Percentiles rank a stretch among this genome's conserved stretches.
phyloP scores from a whole-genome alignment of 1,140 invertebrate genomes.

The Elymnias hypermnestra region DNA sequence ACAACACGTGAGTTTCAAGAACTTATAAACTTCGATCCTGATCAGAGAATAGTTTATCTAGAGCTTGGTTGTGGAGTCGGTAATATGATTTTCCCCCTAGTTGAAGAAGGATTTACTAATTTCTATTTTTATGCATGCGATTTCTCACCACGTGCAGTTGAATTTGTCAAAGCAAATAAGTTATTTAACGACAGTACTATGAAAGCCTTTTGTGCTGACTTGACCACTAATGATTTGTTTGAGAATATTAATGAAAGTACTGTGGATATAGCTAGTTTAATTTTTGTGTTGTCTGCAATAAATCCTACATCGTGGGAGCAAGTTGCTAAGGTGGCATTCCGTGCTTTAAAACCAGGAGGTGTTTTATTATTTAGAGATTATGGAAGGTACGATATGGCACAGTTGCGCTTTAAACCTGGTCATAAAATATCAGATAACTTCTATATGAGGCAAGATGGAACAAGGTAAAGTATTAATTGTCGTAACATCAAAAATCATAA shows the following conservation, averaged over 20 bases:
- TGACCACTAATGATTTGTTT: constrained; percentile 80
- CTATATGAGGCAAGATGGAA: constrained; percentile 98
- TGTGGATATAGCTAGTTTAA: constrained; percentile 92
- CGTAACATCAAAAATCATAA: no score
- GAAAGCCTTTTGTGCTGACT: constrained; percentile 86
- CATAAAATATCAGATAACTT: constrained; percentile 96
- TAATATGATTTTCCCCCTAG: constrained; percentile 95
- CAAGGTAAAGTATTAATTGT: constrained; percentile 80
- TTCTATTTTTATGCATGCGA: constrained; percentile 94
- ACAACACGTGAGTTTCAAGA: constrained; percentile 96
- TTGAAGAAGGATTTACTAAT: constrained; percentile 84
- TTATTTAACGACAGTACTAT: constrained; percentile 81
- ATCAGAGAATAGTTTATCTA: constrained; percentile 75
- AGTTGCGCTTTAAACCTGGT: constrained; percentile 94
- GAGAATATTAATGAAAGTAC: constrained; percentile 69
- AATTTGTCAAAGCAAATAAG: constrained; percentile 85
- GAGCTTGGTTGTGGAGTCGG: constrained; percentile 99
- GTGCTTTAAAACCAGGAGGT: constrained; percentile 87
- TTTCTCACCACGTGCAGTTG: constrained; percentile 92
- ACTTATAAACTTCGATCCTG: constrained; percentile 75
- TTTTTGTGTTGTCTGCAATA: constrained; percentile 98
- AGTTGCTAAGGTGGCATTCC: constrained; percentile 82
- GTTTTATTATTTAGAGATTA: constrained; percentile 96
- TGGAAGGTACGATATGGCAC: constrained; percentile 98
- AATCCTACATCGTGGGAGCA: constrained; percentile 87